Percentiles rank a stretch among this genome's conserved stretches.
These are phyloP conservation scores for Thinocorus orbignyianus DNA, from an alignment of 2,113 vertebrate species.

Conservation along the genomic window DNA sequence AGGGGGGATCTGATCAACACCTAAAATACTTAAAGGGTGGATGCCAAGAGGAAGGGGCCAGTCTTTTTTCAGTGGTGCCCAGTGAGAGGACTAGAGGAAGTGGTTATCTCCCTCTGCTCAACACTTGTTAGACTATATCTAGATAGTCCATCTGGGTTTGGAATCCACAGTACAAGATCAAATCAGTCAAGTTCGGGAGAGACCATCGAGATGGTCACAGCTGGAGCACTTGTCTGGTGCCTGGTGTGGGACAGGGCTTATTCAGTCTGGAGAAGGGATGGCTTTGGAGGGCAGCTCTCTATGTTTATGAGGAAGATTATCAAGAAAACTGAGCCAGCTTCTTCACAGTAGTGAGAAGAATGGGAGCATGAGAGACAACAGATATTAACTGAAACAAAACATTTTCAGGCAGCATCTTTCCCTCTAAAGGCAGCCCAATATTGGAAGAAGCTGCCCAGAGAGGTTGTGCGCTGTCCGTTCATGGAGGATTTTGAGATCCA, in stretches of 20 bases:
- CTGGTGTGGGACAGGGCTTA: not conserved
- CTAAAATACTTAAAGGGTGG: no score
- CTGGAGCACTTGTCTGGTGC: not conserved
- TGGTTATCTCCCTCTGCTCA: not conserved
- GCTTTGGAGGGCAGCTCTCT: not conserved
- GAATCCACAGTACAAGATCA: not conserved
- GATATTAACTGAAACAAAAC: not conserved
- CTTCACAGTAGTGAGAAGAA: not conserved
- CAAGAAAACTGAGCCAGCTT: not conserved
- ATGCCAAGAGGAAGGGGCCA: no score
- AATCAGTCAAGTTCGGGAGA: not conserved
- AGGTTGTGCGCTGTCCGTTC: not conserved
- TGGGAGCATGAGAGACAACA: not conserved
- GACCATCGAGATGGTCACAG: not conserved
- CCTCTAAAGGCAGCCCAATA: not conserved
- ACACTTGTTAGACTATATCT: not conserved
- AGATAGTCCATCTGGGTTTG: not conserved
- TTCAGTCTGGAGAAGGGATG: not conserved
- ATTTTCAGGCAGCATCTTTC: not conserved
- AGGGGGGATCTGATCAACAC: no score
- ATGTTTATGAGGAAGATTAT: not conserved
- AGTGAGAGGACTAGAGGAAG: not conserved
- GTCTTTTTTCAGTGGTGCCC: no score
- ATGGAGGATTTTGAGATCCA: not conserved
- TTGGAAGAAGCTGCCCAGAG: not conserved